A percentile compares a stretch with the other conserved stretches of the same genome.
phyloP scores from a whole-genome alignment of 2,113 vertebrate species.

The Poecilia latipinna region DNA sequence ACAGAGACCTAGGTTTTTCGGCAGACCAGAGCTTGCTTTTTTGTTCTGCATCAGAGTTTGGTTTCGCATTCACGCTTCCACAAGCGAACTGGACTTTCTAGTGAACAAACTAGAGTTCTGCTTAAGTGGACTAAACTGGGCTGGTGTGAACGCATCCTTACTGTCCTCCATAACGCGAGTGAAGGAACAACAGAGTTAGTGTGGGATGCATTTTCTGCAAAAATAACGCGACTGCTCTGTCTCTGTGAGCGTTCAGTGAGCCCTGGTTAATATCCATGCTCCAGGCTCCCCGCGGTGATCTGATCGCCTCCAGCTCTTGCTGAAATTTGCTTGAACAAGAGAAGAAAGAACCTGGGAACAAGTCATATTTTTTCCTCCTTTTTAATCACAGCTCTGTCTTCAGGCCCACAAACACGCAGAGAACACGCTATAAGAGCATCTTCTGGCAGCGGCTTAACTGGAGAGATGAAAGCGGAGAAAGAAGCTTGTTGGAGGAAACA shows the following conservation, averaged over 20 bases:
- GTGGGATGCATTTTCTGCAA: neutral
- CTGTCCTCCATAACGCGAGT: neutral
- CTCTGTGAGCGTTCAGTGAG: neutral
- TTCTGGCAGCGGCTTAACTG: conserved; percentile 44
- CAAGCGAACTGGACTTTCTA: no score
- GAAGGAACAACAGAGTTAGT: neutral
- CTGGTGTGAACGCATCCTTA: no score
- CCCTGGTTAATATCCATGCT: conserved; percentile 22
- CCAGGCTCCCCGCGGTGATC: conserved; percentile 22
- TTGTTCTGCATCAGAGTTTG: no score
- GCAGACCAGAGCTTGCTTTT: no score
- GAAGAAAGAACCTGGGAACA: conserved; percentile 42
- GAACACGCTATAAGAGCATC: conserved; percentile 3
- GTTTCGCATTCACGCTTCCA: no score
- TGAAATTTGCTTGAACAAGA: conserved; percentile 45
- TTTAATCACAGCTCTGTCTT: conserved; percentile 54
- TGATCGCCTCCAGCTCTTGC: conserved; percentile 1
- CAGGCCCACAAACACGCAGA: conserved; percentile 23
- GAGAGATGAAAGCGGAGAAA: conserved; percentile 43
- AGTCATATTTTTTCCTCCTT: conserved; percentile 27
- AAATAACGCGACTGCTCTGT: conserved; percentile 1
- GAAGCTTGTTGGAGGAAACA: conserved; percentile 47
- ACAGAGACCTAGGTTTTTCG: no score
- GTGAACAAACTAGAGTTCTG: no score
- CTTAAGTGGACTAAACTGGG: no score